Percentiles rank a stretch among this genome's conserved stretches.
phyloP scores from a whole-genome alignment of 2,797 vertebrate genomes.

The Aeoliscus strigatus region DNA sequence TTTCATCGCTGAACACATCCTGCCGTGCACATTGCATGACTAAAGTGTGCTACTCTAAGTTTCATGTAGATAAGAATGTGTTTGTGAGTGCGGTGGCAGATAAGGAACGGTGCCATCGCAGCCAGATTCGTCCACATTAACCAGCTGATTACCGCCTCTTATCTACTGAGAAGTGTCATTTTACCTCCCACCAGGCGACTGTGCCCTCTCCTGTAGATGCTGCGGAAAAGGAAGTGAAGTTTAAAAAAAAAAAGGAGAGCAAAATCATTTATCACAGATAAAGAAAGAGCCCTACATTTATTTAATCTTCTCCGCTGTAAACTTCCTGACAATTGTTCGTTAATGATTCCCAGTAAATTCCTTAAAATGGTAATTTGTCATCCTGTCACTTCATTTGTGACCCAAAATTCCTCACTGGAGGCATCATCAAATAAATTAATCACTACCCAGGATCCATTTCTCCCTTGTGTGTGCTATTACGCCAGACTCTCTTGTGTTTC shows the following conservation, averaged over 20 bases:
- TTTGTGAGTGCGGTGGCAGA: too few species aligned
- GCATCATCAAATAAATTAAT: conserved; percentile 99
- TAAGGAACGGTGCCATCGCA: too few species aligned
- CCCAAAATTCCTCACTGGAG: conserved; percentile 99
- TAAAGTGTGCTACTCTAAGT: background rate
- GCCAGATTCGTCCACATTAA: conserved; percentile 76
- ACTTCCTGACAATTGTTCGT: conserved; percentile 99
- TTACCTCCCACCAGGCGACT: conserved; percentile 62
- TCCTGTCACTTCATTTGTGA: conserved; percentile 99
- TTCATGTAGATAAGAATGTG: conserved; percentile 71
- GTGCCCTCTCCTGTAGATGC: too few species aligned
- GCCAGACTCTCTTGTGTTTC: conserved; percentile 95
- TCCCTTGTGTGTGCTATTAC: conserved; percentile 99
- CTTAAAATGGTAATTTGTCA: conserved; percentile 99
- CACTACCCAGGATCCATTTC: conserved; percentile 99
- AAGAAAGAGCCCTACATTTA: conserved; percentile 91
- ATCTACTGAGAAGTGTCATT: conserved; percentile 34
- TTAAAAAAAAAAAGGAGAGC: conserved; percentile 79
- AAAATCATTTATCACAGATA: conserved; percentile 90
- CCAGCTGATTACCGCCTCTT: conserved; percentile 13
- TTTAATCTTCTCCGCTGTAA: conserved; percentile 92
- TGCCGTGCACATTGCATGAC: too few species aligned
- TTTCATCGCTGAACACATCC: too few species aligned
- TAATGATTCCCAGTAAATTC: conserved; percentile 99
- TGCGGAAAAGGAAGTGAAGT: too few species aligned